A percentile compares a stretch with the other conserved stretches of the same genome.
These are phyloP conservation scores for Zosterops hypoxanthus DNA, from an alignment of 2,113 vertebrate species.

Conservation along the genomic window DNA sequence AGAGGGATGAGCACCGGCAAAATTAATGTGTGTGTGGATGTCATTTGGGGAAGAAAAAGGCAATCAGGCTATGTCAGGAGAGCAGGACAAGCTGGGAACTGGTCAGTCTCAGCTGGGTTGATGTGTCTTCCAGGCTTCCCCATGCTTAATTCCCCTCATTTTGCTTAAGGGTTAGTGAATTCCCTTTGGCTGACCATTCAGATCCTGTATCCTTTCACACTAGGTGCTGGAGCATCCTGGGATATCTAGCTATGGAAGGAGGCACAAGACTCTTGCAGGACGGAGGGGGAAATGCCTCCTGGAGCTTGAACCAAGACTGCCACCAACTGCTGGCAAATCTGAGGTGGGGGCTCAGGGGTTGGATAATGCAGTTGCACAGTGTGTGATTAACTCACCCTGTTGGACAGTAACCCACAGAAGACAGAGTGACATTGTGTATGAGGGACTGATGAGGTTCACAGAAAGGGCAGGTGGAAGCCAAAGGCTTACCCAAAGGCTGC, in stretches of 20 bases:
- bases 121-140: not conserved
- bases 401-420: not conserved
- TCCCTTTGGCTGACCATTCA: not conserved
- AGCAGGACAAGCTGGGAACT: not conserved
- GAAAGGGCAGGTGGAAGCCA: not conserved
- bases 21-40: not conserved
- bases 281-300: not conserved
- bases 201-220: not conserved
- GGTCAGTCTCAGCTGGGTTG: not conserved
- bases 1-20: not conserved
- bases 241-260: not conserved
- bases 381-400: not conserved
- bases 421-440: fast-evolving
- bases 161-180: not conserved
- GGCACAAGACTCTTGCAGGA: too few species aligned
- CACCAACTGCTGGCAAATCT: not conserved
- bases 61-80: not conserved
- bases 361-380: not conserved
- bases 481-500: not conserved
- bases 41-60: not conserved
- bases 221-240: not conserved
- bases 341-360: not conserved
- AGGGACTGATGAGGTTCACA: not conserved
- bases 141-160: not conserved
- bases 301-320: not conserved